These are phyloP conservation scores for Cotesia typhae DNA, from an alignment of 1,140 invertebrate genomes.

Conservation along the genomic window DNA sequence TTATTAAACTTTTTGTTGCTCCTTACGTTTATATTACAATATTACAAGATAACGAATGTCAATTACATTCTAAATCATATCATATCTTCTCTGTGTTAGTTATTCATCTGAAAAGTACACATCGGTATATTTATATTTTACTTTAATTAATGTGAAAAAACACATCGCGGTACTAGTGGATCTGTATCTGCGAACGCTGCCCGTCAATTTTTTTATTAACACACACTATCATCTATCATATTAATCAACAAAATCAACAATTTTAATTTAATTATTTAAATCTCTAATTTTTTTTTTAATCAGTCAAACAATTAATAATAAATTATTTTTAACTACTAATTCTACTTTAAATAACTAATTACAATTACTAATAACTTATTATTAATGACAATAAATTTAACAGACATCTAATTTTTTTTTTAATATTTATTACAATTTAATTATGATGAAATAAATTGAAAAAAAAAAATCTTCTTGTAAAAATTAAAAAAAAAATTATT, in stretches of 20 bases:
- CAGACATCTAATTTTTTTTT: background rate
- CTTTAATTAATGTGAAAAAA: slow-evolving; percentile 33
- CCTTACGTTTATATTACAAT: slow-evolving; percentile 51
- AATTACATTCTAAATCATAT: background rate
- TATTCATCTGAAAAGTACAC: slow-evolving; percentile 39
- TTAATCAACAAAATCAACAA: too few species aligned
- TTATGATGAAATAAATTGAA: too few species aligned
- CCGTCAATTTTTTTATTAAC: slow-evolving; percentile 2
- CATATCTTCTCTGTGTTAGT: slow-evolving; percentile 28
- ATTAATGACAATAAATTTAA: too few species aligned
- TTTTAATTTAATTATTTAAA: too few species aligned
- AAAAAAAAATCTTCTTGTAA: too few species aligned
- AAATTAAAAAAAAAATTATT: too few species aligned
- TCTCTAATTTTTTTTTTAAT: too few species aligned
- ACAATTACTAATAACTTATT: too few species aligned
- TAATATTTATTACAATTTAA: too few species aligned
- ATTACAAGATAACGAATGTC: slow-evolving; percentile 46
- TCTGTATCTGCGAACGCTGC: background rate
- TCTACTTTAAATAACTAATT: too few species aligned
- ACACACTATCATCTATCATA: background rate
- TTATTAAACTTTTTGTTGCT: slow-evolving; percentile 52
- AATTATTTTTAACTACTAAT: too few species aligned
- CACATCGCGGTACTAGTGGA: slow-evolving; percentile 49
- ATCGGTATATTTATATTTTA: slow-evolving; percentile 35
- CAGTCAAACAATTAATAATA: too few species aligned